A percentile compares a stretch with the other conserved stretches of the same genome.
Evolutionary conservation across 2,113 vertebrate species (phyloP).

Genomic region (Tenrec ecaudatus): DNA sequence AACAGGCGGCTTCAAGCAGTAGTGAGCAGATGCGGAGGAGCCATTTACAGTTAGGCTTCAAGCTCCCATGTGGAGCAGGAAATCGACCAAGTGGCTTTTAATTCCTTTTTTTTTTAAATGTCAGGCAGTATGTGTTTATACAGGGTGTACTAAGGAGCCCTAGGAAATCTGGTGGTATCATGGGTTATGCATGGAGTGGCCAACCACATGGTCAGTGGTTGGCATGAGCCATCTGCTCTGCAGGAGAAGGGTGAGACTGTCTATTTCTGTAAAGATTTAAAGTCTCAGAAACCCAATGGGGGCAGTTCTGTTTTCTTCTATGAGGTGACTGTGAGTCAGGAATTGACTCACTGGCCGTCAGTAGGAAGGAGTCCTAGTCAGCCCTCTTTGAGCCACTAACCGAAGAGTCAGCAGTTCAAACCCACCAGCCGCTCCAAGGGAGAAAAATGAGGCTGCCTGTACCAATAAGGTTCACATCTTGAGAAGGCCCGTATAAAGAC

Average conservation of each 20-base stretch:
- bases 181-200: neutral
- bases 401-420: neutral
- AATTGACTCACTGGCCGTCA: too few relatives aligned
- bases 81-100: too few relatives aligned
- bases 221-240: neutral
- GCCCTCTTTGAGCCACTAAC: neutral
- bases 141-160: neutral
- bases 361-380: neutral
- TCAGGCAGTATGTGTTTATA: constrained; percentile 7
- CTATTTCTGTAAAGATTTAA: neutral
- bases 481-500: neutral
- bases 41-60: neutral
- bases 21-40: neutral
- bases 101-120: too few relatives aligned
- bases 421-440: neutral
- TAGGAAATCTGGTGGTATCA: neutral
- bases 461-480: neutral
- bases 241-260: neutral
- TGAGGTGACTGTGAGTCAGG: too few relatives aligned
- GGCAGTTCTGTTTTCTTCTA: too few relatives aligned
- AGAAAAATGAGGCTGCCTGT: neutral
- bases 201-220: neutral
- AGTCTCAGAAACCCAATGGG: neutral
- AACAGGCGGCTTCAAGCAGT: neutral
- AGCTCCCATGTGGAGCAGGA: neutral